These are phyloP conservation scores for Brachystomella parvula DNA, from an alignment of 1,140 invertebrate genomes.

Conservation along the genomic window DNA sequence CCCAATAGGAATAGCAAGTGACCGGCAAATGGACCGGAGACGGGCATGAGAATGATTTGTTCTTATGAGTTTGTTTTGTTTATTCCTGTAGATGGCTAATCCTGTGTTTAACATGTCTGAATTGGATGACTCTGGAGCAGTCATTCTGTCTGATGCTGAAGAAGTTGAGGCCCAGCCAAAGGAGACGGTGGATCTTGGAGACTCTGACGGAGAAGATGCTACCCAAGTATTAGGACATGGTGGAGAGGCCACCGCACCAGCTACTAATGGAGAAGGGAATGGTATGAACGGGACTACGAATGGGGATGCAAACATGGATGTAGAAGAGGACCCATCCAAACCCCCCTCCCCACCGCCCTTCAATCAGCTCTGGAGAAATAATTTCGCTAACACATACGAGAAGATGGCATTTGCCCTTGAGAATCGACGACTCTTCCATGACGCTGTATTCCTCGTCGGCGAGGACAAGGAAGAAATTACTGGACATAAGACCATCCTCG, in stretches of 20 bases:
- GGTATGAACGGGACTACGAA: not conserved
- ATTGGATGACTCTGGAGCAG: conserved; percentile 3
- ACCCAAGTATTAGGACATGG: not conserved
- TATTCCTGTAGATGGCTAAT: not conserved
- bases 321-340: not conserved
- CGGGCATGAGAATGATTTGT: not conserved
- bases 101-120: conserved; percentile 4
- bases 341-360: not conserved
- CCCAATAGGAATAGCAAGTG: no score
- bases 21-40: no score
- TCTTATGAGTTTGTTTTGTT: not conserved
- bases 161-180: not conserved
- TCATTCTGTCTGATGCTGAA: not conserved
- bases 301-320: conserved; percentile 8
- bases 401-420: conserved; percentile 10
- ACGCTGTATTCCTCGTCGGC: conserved; percentile 6
- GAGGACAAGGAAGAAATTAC: conserved; percentile 6
- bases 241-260: not conserved
- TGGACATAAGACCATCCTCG: conserved; percentile 6
- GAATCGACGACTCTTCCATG: conserved; percentile 6
- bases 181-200: conserved; percentile 1
- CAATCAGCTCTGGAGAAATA: not conserved
- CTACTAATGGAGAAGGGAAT: not conserved
- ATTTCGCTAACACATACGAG: not conserved
- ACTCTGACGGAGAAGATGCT: not conserved